Evolutionary conservation across 2,113 vertebrate species (phyloP).

Genomic region (Sarotherodon lohbergeri): DNA sequence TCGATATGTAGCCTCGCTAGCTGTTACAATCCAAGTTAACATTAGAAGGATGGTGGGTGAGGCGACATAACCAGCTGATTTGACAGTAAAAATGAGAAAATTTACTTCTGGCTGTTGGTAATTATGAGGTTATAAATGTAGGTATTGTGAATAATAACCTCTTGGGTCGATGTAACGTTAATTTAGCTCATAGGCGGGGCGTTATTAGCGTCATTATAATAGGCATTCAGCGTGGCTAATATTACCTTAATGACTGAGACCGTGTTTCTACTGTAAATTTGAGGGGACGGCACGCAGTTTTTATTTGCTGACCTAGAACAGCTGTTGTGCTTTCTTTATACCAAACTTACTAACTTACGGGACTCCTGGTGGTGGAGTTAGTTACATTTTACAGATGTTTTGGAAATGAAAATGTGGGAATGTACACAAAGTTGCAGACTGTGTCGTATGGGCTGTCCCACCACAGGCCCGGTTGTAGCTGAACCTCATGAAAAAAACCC

Average conservation of each 20-base stretch:
- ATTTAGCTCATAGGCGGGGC: not conserved
- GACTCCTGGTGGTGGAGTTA: not conserved
- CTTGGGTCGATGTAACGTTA: not conserved
- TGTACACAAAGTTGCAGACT: not conserved
- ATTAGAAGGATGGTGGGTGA: not conserved
- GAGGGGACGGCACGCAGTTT: not conserved
- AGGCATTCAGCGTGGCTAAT: not conserved
- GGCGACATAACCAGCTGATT: slow-evolving; percentile 3
- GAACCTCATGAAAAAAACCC: not conserved
- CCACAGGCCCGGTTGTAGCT: not conserved
- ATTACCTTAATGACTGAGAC: not conserved
- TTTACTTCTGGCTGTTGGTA: not conserved
- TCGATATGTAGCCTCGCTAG: not conserved
- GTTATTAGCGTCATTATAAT: not conserved
- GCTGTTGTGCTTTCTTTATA: not conserved
- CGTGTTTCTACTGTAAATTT: not conserved
- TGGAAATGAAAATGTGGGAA: not conserved
- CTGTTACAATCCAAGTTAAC: not conserved
- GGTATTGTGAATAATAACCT: not conserved
- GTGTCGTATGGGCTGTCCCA: not conserved
- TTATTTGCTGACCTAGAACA: not conserved
- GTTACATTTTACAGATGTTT: not conserved
- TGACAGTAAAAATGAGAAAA: not conserved
- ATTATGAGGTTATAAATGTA: not conserved
- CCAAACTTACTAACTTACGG: not conserved